Base-by-base conservation (phyloP, 1,140 invertebrate species). In the Orchestia grillus region DNA sequence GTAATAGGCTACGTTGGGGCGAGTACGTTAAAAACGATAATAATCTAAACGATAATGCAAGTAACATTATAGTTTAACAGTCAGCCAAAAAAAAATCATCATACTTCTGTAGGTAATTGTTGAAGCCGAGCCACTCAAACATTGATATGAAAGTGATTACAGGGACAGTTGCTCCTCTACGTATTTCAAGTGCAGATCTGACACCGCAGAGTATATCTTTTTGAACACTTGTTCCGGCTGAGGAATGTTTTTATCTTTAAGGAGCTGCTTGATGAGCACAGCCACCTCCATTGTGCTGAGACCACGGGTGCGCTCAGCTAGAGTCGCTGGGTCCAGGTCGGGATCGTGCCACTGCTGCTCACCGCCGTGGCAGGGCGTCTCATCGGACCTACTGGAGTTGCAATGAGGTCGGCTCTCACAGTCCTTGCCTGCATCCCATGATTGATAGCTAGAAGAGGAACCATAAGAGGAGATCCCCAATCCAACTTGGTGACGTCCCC, bases 241-340 rank as follows among this genome's bases (percentile, higher is more conserved):
- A 44, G 92, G 92, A 94, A 94, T 44, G 44, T 47, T 44, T 36
- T 94, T 94, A 40, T 94, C 92, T 47, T 45, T 94, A 15, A 94
- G 4, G 43, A 94, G 92, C 92, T 94, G 92, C 92, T 94, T 94
- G 44, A 94, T 94, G 44, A 94, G 92, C 36, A 94, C 92, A 40
- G 92, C 92, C 19, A 94, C 36, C 44, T 94, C 92, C 44, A 94
- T 44, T 40, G 92, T 94, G 44, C 92, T 94, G 19, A 94, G 44
- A 11, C 92, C 92, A 11, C 92, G 92, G 3, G 92, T 94, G 41
- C 44, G 92, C 92, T 94, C 43, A 4, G 92, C 92, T 4, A 94
- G 92, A 4, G 92, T 94, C 44, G 92, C 36, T 0, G 92, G 92
- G 44, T 94, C 92, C 8, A 94, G 44, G 44, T 94, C 92, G 3